These are phyloP conservation scores for Lycaena phlaeas DNA, from an alignment of 2,888 invertebrate genomes.

Conservation along the genomic window DNA sequence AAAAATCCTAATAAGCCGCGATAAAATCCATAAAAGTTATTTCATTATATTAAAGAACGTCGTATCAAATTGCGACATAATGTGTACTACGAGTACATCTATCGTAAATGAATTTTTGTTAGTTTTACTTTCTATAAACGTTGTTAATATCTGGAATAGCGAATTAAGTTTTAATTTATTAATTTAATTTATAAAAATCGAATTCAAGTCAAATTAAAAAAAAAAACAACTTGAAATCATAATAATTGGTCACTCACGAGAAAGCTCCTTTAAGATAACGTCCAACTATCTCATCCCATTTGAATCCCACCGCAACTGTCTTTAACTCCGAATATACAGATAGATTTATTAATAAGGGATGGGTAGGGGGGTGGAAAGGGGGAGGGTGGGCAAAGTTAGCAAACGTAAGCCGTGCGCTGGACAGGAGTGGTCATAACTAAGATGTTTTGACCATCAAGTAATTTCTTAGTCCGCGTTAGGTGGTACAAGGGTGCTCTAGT, in stretches of 20 bases:
- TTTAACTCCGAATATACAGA: constrained; percentile 62
- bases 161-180: background rate
- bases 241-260: constrained; percentile 4
- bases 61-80: too few species aligned
- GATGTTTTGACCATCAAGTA: constrained; percentile 71
- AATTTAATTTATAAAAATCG: too few species aligned
- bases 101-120: too few species aligned
- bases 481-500: constrained; percentile 42
- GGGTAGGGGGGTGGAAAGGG: constrained; percentile 25
- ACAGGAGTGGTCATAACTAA: constrained; percentile 72
- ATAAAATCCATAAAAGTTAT: too few species aligned
- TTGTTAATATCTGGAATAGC: too few species aligned
- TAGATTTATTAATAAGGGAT: constrained; percentile 65
- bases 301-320: constrained; percentile 45
- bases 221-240: too few species aligned
- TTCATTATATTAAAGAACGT: too few species aligned
- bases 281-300: constrained; percentile 27
- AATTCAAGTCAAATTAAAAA: too few species aligned
- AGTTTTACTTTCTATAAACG: too few species aligned
- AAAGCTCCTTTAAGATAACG: constrained; percentile 7
- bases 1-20: too few species aligned
- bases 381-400: constrained; percentile 54
- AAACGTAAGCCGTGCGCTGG: constrained; percentile 65
- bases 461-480: constrained; percentile 58
- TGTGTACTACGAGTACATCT: too few species aligned